phyloP scores from a whole-genome alignment of 2,113 vertebrate species.

The Spea multiplicata region DNA sequence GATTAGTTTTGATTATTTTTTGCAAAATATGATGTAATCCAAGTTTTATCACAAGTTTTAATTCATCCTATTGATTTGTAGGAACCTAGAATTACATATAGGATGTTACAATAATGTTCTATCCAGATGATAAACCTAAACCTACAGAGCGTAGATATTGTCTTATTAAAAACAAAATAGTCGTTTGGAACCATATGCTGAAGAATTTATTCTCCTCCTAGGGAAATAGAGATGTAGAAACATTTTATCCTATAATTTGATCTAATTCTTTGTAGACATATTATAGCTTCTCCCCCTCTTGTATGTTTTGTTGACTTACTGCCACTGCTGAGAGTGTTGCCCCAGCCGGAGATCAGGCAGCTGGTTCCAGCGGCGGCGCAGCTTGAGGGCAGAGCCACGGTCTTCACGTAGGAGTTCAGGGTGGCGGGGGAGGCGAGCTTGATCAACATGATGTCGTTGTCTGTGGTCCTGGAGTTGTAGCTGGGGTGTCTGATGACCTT shows the following conservation, averaged over 20 bases:
- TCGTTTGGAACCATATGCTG: background rate
- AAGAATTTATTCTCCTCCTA: too few species aligned
- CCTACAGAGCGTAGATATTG: too few species aligned
- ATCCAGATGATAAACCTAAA: too few species aligned
- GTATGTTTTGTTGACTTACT: background rate
- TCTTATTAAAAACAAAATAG: background rate
- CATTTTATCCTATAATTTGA: too few species aligned
- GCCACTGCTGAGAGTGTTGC: constrained; percentile 63
- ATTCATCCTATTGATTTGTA: too few species aligned
- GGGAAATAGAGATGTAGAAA: background rate
- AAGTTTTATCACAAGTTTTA: too few species aligned
- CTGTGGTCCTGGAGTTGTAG: constrained; percentile 60
- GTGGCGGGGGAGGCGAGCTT: constrained; percentile 60
- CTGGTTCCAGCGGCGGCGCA: constrained; percentile 60
- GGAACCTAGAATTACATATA: too few species aligned
- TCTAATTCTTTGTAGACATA: too few species aligned
- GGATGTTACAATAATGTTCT: too few species aligned
- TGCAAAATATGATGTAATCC: too few species aligned
- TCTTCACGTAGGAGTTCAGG: constrained; percentile 61
- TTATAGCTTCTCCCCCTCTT: background rate
- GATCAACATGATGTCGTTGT: constrained; percentile 74
- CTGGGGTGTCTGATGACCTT: constrained; percentile 60
- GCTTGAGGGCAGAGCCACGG: constrained; percentile 65
- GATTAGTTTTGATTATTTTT: too few species aligned
- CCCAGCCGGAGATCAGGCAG: constrained; percentile 68